phyloP scores from a whole-genome alignment of 2,888 invertebrate genomes.

The Hypsopygia costalis region DNA sequence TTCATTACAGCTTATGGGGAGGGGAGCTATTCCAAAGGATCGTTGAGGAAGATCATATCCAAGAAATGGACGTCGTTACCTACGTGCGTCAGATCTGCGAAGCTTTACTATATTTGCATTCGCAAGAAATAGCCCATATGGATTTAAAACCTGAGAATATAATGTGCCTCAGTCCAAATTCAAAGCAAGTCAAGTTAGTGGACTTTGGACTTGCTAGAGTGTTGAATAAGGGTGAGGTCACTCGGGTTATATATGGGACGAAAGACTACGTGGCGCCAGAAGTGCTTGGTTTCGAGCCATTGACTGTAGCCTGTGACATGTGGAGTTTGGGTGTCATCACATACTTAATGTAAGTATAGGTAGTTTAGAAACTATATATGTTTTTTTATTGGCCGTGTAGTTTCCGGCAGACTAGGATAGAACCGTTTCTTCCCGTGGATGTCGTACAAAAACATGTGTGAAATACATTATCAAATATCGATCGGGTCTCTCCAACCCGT shows the following conservation, averaged over 20 bases:
- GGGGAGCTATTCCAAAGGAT: slow-evolving; percentile 97
- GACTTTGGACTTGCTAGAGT: slow-evolving; percentile 92
- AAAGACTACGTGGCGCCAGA: slow-evolving; percentile 97
- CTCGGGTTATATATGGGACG: slow-evolving; percentile 88
- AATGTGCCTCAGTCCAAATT: slow-evolving; percentile 92
- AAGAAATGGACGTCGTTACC: slow-evolving; percentile 84
- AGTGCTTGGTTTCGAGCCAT: slow-evolving; percentile 93
- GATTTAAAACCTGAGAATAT: slow-evolving; percentile 98
- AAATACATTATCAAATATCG: no score
- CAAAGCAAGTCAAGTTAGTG: slow-evolving; percentile 94
- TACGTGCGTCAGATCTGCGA: slow-evolving; percentile 96
- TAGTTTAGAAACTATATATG: no score
- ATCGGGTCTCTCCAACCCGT: no score
- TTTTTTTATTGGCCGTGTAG: no score
- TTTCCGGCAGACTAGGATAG: no score
- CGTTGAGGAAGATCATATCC: slow-evolving; percentile 94
- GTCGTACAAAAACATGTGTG: no score
- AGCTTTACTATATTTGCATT: slow-evolving; percentile 94
- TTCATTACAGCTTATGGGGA: slow-evolving; percentile 94
- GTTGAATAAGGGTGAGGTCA: slow-evolving; percentile 14
- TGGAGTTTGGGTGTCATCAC: slow-evolving; percentile 97
- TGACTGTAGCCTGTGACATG: slow-evolving; percentile 93
- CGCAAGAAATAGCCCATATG: slow-evolving; percentile 90
- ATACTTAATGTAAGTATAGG: slow-evolving; percentile 92
- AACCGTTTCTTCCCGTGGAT: no score